phyloP scores from a whole-genome alignment of 1,140 invertebrate species.

The Phymastichus coffea region DNA sequence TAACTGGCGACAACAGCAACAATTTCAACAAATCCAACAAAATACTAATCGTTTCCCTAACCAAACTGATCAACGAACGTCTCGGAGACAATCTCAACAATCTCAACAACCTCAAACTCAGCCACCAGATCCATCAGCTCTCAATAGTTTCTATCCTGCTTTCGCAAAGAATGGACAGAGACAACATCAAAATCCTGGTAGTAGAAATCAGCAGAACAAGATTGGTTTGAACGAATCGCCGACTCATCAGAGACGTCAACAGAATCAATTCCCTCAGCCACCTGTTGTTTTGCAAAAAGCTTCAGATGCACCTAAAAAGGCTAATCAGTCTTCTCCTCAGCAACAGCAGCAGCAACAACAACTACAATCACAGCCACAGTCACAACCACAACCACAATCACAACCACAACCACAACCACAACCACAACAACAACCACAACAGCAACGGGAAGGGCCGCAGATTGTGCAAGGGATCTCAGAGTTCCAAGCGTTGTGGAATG shows the following conservation, averaged over 20 bases:
- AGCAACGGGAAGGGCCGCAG: not conserved
- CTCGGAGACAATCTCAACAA: not conserved
- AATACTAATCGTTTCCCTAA: not conserved
- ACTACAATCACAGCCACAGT: constrained; percentile 1
- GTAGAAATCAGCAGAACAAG: not conserved
- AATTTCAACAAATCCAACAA: not conserved
- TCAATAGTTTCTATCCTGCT: not conserved
- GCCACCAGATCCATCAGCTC: not conserved
- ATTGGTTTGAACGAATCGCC: not conserved
- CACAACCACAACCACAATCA: not conserved
- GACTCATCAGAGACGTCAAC: not conserved
- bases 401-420: constrained; percentile 5
- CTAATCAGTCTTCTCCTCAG: too few relatives aligned
- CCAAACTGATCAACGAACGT: not conserved
- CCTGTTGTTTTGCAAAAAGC: constrained; percentile 1
- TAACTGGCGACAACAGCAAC: constrained; percentile 18
- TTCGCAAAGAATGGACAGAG: not conserved
- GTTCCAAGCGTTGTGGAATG: constrained; percentile 52
- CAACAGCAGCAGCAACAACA: not conserved
- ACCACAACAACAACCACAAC: not conserved
- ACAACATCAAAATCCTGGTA: not conserved
- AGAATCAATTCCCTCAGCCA: not conserved
- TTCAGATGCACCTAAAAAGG: not conserved
- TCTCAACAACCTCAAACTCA: not conserved
- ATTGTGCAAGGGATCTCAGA: constrained; percentile 35